Percentiles rank a stretch among this genome's conserved stretches.
These are phyloP conservation scores for Vulpes lagopus DNA, from an alignment of 2,113 vertebrate species.

Conservation along the genomic window DNA sequence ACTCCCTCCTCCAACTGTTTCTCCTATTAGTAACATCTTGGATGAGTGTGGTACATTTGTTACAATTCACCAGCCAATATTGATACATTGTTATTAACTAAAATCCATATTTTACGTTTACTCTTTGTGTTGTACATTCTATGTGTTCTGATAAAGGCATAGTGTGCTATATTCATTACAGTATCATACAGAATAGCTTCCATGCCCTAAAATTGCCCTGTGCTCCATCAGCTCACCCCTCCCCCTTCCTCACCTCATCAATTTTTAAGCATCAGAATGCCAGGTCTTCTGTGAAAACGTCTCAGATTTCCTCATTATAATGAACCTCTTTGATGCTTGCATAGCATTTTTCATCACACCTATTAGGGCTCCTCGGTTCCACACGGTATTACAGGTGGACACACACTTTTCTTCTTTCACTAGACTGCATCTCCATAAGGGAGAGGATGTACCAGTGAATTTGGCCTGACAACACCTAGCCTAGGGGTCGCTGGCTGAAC, in stretches of 20 bases:
- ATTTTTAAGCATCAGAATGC: conserved; percentile 33
- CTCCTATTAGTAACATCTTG: background rate
- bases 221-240: background rate
- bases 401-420: background rate
- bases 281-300: background rate
- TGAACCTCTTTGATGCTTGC: background rate
- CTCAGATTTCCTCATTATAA: background rate
- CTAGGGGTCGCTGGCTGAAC: background rate
- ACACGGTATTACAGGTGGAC: background rate
- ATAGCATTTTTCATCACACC: background rate
- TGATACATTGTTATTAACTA: background rate
- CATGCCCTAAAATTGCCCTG: background rate
- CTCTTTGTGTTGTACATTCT: background rate
- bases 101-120: background rate
- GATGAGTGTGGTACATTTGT: background rate
- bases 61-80: background rate
- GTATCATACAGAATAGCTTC: background rate
- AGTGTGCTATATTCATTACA: background rate
- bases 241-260: background rate
- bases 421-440: background rate
- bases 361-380: background rate
- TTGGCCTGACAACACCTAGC: background rate
- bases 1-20: background rate
- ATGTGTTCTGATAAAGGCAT: conserved; percentile 30
- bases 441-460: background rate